Base-by-base conservation (phyloP, 2,888 invertebrate species). In the Chrysolina americana region DNA sequence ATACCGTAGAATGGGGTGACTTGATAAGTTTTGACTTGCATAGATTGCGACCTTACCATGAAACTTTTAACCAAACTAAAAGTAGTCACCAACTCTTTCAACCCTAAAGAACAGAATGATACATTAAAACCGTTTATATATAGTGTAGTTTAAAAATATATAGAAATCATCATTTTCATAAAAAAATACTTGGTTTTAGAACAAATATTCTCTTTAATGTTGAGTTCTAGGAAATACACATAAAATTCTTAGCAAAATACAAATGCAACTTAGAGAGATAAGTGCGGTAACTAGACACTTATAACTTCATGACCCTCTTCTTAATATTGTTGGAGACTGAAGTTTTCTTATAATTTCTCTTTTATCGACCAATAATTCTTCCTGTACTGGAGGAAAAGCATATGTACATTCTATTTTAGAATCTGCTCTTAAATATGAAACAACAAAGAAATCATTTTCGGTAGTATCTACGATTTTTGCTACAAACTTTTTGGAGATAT, bases 381-480 rank as follows among this genome's bases (percentile, higher is more conserved):
- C 62, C 62, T 62, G 62, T 62, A 62, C 62, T 62, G 15, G 62
- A 62, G 36, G 62, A 62, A 62, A 62, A 62, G 28, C 11, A 62
- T 62, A 62, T 62, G 62, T 21, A 62, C 62, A 62, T 62, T 21
- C 62, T 62, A 62, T 62, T 62, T 62, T 28, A 62, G 23, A 62
- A 62, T 62, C 36, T 62, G 62, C 62, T 62, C 62, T 62, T 62
- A 28, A 62, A 62, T 62, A 62, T 62, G 62, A 62, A 62, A 62
- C 62, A 36, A 62, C 62, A 62, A 62, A 62, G 62, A 36, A 62
- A 62, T 62, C 62, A 62, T 62, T 62, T 62, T 23, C 62, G 62
- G 62, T 62, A 62, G 62, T 36, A 44, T 44, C 44, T 21, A 62
- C 23, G 62, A 23, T 62, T 62, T 62, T 62, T 62, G 62, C 62